These are phyloP conservation scores for Cladorhizidae sp. DNA, from an alignment of 37 sponge, comb jelly and placozoan species.

Conservation along the genomic window DNA sequence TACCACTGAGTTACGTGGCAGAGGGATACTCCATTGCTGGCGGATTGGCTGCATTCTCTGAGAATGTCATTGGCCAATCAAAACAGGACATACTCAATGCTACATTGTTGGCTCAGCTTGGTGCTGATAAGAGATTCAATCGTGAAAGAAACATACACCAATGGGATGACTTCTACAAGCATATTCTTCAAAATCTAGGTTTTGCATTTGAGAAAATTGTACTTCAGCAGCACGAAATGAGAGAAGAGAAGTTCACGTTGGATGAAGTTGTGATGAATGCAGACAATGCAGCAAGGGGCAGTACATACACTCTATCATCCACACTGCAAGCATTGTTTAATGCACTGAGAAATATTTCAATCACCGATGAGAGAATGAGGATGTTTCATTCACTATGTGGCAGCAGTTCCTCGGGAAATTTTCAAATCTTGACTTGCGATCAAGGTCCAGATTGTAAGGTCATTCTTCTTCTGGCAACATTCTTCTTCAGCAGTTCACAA, in stretches of 20 bases:
- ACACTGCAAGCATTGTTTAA: background rate
- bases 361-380: background rate
- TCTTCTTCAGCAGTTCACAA: background rate
- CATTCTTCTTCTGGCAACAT: background rate
- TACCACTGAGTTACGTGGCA: background rate
- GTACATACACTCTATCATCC: no score
- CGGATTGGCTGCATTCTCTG: background rate
- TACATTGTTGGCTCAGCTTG: slow-evolving; percentile 7
- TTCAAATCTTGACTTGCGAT: slow-evolving; percentile 2
- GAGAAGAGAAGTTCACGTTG: background rate
- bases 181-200: slow-evolving; percentile 4
- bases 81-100: slow-evolving; percentile 13
- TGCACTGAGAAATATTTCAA: background rate
- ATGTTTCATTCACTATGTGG: background rate
- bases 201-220: background rate
- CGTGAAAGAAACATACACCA: background rate
- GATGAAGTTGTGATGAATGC: no score
- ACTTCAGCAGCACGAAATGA: background rate
- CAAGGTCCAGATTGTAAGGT: background rate
- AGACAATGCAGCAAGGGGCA: no score
- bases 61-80: background rate
- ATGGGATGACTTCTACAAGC: background rate
- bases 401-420: background rate
- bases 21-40: slow-evolving; percentile 8
- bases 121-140: background rate